Evolutionary conservation across 1,140 invertebrate species (phyloP).

Genomic region (Drosophila auraria): DNA sequence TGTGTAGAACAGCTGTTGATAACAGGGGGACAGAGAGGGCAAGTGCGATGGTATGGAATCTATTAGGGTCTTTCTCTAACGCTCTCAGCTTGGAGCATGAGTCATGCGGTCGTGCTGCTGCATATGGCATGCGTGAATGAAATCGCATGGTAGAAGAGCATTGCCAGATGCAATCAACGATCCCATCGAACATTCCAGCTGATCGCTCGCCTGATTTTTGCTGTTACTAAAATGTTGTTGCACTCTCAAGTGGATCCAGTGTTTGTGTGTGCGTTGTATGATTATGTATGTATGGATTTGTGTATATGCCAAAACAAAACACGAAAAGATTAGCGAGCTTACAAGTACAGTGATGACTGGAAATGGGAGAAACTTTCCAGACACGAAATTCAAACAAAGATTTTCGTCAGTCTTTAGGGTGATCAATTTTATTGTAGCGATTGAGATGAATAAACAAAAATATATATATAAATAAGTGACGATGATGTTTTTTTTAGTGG

Average conservation of each 20-base stretch:
- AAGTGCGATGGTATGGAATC: neutral
- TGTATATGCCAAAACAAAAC: slow-evolving; percentile 19
- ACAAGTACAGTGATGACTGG: slow-evolving; percentile 21
- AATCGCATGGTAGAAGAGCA: slow-evolving; percentile 24
- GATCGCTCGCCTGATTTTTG: slow-evolving; percentile 27
- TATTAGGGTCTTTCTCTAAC: slow-evolving; percentile 3
- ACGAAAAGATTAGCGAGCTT: slow-evolving; percentile 11
- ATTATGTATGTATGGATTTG: neutral
- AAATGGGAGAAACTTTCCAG: neutral
- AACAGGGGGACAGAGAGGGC: slow-evolving; percentile 1
- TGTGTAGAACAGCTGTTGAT: slow-evolving; percentile 33
- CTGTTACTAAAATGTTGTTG: slow-evolving; percentile 34
- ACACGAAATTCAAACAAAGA: neutral
- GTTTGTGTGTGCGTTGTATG: neutral
- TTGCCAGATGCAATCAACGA: slow-evolving; percentile 39
- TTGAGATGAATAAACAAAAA: too few relatives aligned
- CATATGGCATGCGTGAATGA: slow-evolving; percentile 34
- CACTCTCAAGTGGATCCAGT: slow-evolving; percentile 26
- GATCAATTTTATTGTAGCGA: too few relatives aligned
- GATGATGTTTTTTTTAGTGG: too few relatives aligned
- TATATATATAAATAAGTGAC: too few relatives aligned
- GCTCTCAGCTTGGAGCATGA: slow-evolving; percentile 19
- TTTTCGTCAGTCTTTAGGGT: too few relatives aligned
- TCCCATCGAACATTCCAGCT: slow-evolving; percentile 39
- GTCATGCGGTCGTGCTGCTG: slow-evolving; percentile 15